A percentile compares a stretch with the other conserved stretches of the same genome.
phyloP scores from a whole-genome alignment of 2,797 vertebrate genomes.

The Telmatherina bonti region DNA sequence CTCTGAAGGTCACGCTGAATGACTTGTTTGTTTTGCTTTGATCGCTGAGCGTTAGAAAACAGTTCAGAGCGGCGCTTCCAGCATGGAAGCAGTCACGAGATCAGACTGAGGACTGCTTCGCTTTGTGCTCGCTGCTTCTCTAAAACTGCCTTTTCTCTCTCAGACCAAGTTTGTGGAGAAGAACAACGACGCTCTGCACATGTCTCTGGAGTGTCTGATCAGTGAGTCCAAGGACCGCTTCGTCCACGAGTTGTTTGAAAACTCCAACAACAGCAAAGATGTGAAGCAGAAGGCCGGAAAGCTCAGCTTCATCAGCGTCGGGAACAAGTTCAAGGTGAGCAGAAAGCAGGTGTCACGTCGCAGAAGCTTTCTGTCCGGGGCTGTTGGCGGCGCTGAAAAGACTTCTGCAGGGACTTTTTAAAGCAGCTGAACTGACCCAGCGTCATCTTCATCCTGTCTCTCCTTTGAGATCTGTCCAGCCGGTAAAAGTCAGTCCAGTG shows the following conservation, averaged over 20 bases:
- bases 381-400: no score
- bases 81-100: neutral
- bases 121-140: neutral
- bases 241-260: slow-evolving; percentile 90
- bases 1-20: neutral
- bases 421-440: no score
- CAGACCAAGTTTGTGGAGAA: slow-evolving; percentile 98
- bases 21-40: no score
- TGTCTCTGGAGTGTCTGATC: slow-evolving; percentile 93
- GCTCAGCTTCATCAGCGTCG: slow-evolving; percentile 96
- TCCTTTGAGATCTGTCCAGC: no score
- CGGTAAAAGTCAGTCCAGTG: no score
- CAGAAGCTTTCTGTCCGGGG: no score
- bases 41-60: neutral
- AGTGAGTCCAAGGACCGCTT: slow-evolving; percentile 96
- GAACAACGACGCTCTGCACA: slow-evolving; percentile 97
- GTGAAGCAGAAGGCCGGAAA: slow-evolving; percentile 96
- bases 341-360: no score
- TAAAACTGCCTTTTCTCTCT: neutral
- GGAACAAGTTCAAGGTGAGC: slow-evolving; percentile 97
- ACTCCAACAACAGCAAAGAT: slow-evolving; percentile 90
- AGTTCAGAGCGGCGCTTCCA: neutral
- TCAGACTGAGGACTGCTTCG: neutral
- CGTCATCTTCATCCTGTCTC: no score
- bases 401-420: no score